phyloP scores from a whole-genome alignment of 2,888 invertebrate genomes.

The Nephrotoma appendiculata region DNA sequence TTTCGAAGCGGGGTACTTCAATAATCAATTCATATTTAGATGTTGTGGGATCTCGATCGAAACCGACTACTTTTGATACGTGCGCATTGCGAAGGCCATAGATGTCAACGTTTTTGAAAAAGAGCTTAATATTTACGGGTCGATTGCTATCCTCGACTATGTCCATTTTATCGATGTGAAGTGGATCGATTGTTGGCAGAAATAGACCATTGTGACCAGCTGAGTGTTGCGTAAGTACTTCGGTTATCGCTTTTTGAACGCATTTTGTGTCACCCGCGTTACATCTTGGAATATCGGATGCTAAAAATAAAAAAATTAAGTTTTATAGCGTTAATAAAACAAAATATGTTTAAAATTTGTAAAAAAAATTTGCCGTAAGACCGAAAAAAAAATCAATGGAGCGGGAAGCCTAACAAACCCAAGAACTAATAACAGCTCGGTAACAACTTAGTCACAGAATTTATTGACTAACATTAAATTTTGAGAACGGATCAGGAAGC shows the following conservation, averaged over 20 bases:
- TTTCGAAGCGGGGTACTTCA: slow-evolving; percentile 17
- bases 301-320: slow-evolving; percentile 5
- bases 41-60: slow-evolving; percentile 13
- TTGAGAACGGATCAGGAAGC: too few relatives aligned
- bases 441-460: too few relatives aligned
- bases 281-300: slow-evolving; percentile 11
- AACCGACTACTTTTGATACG: slow-evolving; percentile 16
- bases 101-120: slow-evolving; percentile 21
- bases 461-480: too few relatives aligned
- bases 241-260: slow-evolving; percentile 8
- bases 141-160: slow-evolving; percentile 22
- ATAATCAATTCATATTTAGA: slow-evolving; percentile 17
- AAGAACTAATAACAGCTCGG: too few relatives aligned
- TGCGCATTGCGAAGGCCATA: slow-evolving; percentile 18
- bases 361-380: too few relatives aligned
- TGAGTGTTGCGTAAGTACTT: background rate
- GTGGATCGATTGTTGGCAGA: slow-evolving; percentile 23
- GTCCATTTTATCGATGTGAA: slow-evolving; percentile 20
- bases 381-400: too few relatives aligned
- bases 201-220: slow-evolving; percentile 22
- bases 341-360: too few relatives aligned
- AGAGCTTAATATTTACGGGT: slow-evolving; percentile 25
- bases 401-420: too few relatives aligned
- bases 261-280: slow-evolving; percentile 11
- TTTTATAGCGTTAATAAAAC: too few relatives aligned